phyloP scores from a whole-genome alignment of 2,797 vertebrate genomes.

The Pyrrhura leucotis region DNA sequence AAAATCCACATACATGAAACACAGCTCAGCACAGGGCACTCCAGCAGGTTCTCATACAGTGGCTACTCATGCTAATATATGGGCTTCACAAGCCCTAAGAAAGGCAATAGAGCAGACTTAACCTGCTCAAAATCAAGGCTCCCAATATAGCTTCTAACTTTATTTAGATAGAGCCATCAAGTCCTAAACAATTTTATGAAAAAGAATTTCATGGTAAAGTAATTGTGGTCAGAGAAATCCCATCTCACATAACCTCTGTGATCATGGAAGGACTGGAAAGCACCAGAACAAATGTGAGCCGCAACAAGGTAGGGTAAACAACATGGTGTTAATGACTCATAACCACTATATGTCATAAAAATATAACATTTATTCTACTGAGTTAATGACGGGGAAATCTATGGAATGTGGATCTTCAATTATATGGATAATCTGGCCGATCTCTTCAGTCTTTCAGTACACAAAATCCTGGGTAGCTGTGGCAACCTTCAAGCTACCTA shows the following conservation, averaged over 20 bases:
- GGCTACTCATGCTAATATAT: background rate
- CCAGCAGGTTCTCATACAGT: background rate
- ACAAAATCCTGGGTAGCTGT: background rate
- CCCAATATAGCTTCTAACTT: background rate
- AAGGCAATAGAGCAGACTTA: background rate
- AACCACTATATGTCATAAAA: background rate
- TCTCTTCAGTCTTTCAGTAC: background rate
- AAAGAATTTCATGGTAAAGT: background rate
- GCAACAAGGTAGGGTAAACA: background rate
- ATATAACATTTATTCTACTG: background rate
- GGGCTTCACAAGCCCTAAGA: background rate
- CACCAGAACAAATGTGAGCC: background rate
- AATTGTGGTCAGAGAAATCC: background rate
- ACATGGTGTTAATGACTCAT: background rate
- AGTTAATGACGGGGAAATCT: background rate
- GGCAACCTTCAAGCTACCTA: background rate
- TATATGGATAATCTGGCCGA: background rate
- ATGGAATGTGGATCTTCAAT: background rate
- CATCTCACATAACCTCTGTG: background rate
- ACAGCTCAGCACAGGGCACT: background rate
- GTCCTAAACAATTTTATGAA: background rate
- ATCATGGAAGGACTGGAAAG: background rate
- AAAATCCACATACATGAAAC: rapidly evolving
- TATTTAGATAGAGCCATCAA: rapidly evolving
- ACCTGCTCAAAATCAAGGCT: background rate